Conservation (phyloP, 64 coral and sea anemone genomes). For the Dendronephthya gigantea region DNA sequence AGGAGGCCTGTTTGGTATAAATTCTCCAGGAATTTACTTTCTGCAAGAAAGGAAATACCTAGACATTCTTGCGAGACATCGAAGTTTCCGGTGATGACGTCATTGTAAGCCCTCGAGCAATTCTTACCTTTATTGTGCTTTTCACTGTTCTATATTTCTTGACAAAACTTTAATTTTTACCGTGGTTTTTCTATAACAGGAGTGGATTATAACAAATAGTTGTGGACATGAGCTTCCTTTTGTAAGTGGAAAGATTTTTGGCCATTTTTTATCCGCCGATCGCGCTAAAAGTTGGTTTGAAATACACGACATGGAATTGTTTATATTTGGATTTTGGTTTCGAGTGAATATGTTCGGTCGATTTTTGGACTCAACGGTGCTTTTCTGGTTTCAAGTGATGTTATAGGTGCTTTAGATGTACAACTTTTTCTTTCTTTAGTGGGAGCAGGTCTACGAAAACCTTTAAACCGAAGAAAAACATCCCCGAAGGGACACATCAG, state of each 20-base stretch:
- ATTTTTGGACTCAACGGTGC: too few relatives aligned
- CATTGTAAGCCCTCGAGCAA: background rate
- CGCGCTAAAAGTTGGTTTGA: background rate
- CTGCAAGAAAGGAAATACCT: background rate
- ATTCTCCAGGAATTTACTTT: background rate
- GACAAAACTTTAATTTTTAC: background rate
- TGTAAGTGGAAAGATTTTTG: background rate
- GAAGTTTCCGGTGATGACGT: background rate
- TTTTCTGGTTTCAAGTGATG: background rate
- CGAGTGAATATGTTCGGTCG: background rate
- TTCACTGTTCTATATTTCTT: background rate
- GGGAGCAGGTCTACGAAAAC: constrained; percentile 91
- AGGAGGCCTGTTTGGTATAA: background rate
- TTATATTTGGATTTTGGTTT: background rate
- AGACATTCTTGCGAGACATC: background rate
- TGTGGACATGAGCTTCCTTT: constrained; percentile 4
- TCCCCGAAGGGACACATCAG: constrained; percentile 95
- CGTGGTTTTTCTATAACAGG: background rate
- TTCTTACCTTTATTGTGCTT: background rate
- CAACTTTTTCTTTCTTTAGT: constrained; percentile 40
- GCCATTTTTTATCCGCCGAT: background rate
- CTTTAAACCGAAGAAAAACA: constrained; percentile 98
- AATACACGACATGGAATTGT: background rate
- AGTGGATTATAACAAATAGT: background rate
- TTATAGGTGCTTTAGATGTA: background rate